Evolutionary conservation across 2,888 invertebrate genomes (phyloP).

Genomic region (Phania funesta): DNA sequence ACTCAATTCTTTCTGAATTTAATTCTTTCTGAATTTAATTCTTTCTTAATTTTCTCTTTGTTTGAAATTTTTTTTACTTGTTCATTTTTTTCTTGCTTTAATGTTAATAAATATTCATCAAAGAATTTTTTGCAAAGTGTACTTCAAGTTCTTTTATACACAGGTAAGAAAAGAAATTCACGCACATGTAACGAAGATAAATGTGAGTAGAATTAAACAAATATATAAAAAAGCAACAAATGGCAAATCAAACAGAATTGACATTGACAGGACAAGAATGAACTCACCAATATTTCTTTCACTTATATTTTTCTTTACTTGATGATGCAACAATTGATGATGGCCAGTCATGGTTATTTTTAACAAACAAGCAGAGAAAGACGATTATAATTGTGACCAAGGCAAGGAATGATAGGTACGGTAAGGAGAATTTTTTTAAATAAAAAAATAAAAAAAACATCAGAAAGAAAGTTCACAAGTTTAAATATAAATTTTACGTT

Average conservation of each 20-base stretch:
- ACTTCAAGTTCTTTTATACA: background rate
- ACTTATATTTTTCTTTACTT: no score
- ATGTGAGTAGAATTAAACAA: constrained; percentile 16
- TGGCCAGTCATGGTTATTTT: constrained; percentile 20
- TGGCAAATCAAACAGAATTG: constrained; percentile 35
- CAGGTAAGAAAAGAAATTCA: background rate
- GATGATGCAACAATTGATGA: constrained; percentile 55
- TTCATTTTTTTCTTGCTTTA: background rate
- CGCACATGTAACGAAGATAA: constrained; percentile 48
- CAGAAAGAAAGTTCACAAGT: constrained; percentile 36
- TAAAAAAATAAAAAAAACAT: background rate
- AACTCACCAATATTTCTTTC: constrained; percentile 35
- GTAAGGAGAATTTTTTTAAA: background rate
- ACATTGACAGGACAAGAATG: constrained; percentile 43
- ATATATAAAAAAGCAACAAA: constrained; percentile 6
- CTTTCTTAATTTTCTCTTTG: no score
- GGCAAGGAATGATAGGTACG: constrained; percentile 9
- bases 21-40: no score
- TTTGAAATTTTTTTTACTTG: background rate
- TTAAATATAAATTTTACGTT: constrained; percentile 22
- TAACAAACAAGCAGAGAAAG: background rate
- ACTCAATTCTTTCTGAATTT: no score
- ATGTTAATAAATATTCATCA: background rate
- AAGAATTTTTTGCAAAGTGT: background rate
- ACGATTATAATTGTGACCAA: constrained; percentile 2